Base-by-base conservation (phyloP, 1,140 invertebrate genomes). In the Pinna nobilis region DNA sequence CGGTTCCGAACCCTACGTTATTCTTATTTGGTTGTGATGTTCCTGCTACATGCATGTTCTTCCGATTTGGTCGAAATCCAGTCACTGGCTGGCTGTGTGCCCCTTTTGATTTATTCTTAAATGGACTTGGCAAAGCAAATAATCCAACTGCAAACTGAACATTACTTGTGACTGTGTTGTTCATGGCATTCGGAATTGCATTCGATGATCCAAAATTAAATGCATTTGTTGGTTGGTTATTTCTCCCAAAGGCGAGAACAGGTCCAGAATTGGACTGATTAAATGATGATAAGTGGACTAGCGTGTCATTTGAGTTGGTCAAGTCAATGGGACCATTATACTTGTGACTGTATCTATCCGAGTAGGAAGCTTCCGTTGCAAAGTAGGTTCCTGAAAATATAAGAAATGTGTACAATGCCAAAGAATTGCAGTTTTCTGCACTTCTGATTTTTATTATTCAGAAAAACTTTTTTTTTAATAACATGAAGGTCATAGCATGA, bases 321-420 rank as follows among this genome's bases (percentile, higher is more conserved):
- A 30, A 13, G n/a, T 23, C 7, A 28, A 64, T 25, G 4, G 9
- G n/a, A 66, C 28, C 44, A 25, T 11, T 49, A 30, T 13, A 23
- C n/a, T 55, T 35, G 20, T 77, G 66, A 23, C 78, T 80, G 64
- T 81, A 86, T 55, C 72, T 73, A 50, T 84, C 76, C 25, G 85
- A 86, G 59, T 86, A 86, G 2, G 63, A 44, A 15, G 83, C 80
- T 51, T 79, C 69, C 50, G 57, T 68, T 3, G 85, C 85, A 78
- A 86, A 85, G 67, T 86, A 86, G 18, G 81, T 82, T n/a, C 85
- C 85, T 86, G 71, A 32, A 84, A 82, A 25, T 28, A 37, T 18
- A 30, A 59, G n/a, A 59, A 59, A 32, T 49, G 4, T 23, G 11
- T 15, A 11, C n/a, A n/a, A n/a, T n/a, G n/a, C n/a, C n/a, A n/a